Conservation (phyloP, 2,797 vertebrate genomes). For the Antrozous pallidus region DNA sequence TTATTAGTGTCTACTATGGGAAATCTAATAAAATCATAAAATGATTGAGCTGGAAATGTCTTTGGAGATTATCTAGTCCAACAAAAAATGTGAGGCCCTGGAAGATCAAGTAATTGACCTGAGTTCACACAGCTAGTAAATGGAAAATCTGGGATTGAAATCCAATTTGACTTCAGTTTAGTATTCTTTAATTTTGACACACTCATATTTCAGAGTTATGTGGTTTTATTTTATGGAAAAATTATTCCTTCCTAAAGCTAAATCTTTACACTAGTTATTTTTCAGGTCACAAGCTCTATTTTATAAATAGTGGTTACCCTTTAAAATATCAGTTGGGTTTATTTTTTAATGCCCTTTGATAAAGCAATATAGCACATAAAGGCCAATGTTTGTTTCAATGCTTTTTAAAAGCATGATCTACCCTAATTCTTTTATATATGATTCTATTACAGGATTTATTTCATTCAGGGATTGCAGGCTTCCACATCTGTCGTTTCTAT, state of each 20-base stretch:
- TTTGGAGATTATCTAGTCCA: slow-evolving; percentile 21
- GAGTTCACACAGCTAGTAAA: slow-evolving; percentile 4
- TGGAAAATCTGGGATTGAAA: slow-evolving; percentile 28
- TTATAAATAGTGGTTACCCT: slow-evolving; percentile 43
- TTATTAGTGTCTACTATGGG: background rate
- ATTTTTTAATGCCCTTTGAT: slow-evolving; percentile 16
- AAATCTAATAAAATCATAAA: slow-evolving; percentile 21
- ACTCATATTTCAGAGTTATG: slow-evolving; percentile 23
- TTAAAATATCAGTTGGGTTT: slow-evolving; percentile 7
- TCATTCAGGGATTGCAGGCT: slow-evolving; percentile 5
- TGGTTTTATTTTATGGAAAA: slow-evolving; percentile 17
- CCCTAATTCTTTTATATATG: slow-evolving; percentile 33
- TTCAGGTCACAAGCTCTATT: slow-evolving; percentile 28
- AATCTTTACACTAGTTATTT: slow-evolving; percentile 47
- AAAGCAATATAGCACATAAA: background rate
- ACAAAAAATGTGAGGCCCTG: background rate
- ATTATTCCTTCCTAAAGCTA: slow-evolving; percentile 24
- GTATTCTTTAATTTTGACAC: slow-evolving; percentile 49
- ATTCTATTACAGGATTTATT: background rate
- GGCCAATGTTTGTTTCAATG: background rate
- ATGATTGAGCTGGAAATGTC: slow-evolving; percentile 19
- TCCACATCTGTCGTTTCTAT: slow-evolving; percentile 35
- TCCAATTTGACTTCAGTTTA: slow-evolving; percentile 33
- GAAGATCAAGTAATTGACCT: slow-evolving; percentile 24
- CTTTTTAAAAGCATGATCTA: background rate